Conservation (phyloP, 2,113 vertebrate species). For the Microtus ochrogaster region DNA sequence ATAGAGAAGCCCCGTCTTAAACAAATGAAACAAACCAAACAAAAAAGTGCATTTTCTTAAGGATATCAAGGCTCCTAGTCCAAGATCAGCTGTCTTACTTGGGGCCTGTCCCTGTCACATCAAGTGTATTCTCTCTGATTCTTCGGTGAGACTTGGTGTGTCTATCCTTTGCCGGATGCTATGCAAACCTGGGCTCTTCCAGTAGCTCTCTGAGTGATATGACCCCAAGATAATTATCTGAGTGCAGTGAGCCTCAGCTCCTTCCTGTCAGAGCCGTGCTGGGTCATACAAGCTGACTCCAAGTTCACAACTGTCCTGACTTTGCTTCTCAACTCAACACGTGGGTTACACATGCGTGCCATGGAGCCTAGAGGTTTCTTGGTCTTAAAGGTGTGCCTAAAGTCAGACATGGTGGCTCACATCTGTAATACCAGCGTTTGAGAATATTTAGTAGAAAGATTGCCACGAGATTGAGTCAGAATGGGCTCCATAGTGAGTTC, state of each 20-base stretch:
- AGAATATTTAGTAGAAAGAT: neutral
- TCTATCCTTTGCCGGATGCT: neutral
- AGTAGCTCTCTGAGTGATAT: neutral
- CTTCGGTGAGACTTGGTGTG: neutral
- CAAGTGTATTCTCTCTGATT: neutral
- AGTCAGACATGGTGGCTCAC: neutral
- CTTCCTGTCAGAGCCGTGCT: neutral
- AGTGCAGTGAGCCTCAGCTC: neutral
- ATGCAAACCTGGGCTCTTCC: neutral
- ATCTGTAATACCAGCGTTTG: neutral
- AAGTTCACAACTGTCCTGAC: neutral
- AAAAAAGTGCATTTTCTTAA: neutral
- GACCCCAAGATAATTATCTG: neutral
- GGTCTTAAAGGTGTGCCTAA: neutral
- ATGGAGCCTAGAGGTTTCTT: neutral
- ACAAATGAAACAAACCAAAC: neutral
- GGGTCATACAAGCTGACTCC: neutral
- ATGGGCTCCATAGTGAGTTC: neutral
- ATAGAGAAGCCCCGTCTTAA: neutral
- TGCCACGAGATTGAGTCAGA: neutral
- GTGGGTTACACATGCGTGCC: neutral
- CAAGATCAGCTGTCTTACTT: neutral
- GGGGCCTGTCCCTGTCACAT: neutral
- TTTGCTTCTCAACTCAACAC: neutral
- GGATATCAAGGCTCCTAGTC: neutral